Conservation (phyloP, 2,888 invertebrate genomes). For the Diarsia brunnea region DNA sequence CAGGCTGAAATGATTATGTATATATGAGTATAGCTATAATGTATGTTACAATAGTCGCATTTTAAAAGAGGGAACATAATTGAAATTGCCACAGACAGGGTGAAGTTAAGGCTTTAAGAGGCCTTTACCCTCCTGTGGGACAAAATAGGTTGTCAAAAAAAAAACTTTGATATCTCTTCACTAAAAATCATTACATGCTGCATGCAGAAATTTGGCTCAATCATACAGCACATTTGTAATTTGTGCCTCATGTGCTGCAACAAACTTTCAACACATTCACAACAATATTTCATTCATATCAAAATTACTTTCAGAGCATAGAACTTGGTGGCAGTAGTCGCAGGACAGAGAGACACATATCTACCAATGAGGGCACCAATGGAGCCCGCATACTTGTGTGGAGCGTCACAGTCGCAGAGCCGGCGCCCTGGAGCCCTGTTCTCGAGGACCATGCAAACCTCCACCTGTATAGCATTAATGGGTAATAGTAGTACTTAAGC, state of each 20-base stretch:
- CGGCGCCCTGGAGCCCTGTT: constrained; percentile 98
- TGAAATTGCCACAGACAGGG: background rate
- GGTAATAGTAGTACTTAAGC: constrained; percentile 77
- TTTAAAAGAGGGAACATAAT: background rate
- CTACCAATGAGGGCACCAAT: constrained; percentile 78
- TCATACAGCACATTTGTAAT: too few relatives aligned
- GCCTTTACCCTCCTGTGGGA: background rate
- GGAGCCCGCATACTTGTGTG: constrained; percentile 93
- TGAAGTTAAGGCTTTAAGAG: background rate
- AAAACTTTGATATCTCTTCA: too few relatives aligned
- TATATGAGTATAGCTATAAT: background rate
- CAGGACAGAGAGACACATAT: constrained; percentile 86
- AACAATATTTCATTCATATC: background rate
- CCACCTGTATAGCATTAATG: constrained; percentile 94
- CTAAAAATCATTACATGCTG: too few relatives aligned
- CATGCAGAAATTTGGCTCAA: background rate
- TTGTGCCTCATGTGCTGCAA: background rate
- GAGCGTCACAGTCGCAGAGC: constrained; percentile 96
- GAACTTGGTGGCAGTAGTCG: constrained; percentile 88
- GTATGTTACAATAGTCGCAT: background rate
- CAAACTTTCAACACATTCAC: background rate
- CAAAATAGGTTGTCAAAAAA: too few relatives aligned
- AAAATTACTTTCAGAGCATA: constrained; percentile 77
- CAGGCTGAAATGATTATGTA: too few relatives aligned
- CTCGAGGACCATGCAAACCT: constrained; percentile 97